Evolutionary conservation across 2,797 vertebrate genomes (phyloP).

Genomic region (Falco rusticolus): DNA sequence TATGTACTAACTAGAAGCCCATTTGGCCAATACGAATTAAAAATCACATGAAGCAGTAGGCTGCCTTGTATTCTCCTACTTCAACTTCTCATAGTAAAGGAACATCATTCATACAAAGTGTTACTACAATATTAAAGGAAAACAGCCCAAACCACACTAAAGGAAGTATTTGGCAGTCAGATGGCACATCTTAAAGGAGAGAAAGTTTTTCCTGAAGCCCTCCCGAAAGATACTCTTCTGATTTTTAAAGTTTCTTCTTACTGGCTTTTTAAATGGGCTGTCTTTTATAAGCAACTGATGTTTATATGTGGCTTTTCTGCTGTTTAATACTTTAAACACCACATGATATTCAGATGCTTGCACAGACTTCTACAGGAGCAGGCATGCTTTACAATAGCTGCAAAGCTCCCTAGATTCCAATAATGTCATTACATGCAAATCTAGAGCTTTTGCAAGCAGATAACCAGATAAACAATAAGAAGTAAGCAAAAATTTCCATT

Average conservation of each 20-base stretch:
- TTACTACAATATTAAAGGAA: background rate
- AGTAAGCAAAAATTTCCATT: slow-evolving; percentile 40
- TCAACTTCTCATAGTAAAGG: background rate
- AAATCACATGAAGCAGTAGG: background rate
- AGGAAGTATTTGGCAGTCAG: background rate
- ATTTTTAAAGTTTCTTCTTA: background rate
- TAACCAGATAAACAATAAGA: slow-evolving; percentile 29
- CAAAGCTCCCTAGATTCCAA: slow-evolving; percentile 25
- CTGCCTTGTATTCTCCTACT: background rate
- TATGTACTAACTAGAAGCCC: background rate
- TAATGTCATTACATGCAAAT: slow-evolving; percentile 34
- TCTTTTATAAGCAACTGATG: background rate
- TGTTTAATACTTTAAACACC: background rate
- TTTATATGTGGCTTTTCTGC: background rate
- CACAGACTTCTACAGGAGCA: background rate
- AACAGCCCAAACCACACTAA: background rate
- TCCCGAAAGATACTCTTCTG: background rate
- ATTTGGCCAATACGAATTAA: background rate
- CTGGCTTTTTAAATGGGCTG: background rate
- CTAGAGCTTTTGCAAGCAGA: background rate
- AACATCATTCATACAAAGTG: background rate
- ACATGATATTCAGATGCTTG: background rate
- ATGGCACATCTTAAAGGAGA: background rate
- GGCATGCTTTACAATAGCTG: background rate
- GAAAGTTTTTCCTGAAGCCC: background rate